Base-by-base conservation (phyloP, 2,888 invertebrate species). In the Dyspetes luteomarginatus region DNA sequence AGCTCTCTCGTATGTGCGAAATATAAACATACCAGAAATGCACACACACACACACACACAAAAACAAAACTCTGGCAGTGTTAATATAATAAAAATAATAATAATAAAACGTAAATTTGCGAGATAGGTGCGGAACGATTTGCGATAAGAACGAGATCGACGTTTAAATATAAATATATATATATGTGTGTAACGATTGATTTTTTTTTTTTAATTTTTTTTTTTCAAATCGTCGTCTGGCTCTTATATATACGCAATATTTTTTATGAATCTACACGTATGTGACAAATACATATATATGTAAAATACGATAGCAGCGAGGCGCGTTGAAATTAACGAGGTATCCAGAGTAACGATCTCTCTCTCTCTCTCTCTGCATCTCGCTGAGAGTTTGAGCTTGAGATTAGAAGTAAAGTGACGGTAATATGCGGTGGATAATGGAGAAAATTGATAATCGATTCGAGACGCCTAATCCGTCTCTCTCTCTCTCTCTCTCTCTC, bases 401-500 rank as follows among this genome's bases (percentile, higher is more conserved):
- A 72, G 81, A 81, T 83, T 81, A 60, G 56, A 83, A 78, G 64
- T 58, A 75, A 78, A 75, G 72, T 73, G 81, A 60, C 78, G 68
- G 28, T 69, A 68, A 76, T 76, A 72, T 72, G 52, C 45, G 52
- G 52, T 30, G 24, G 26, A 72, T 67, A 72, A 67, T 67, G 52
- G 48, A 65, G 50, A 76, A 78, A 83, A 81, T 76, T 52, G 64
- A 78, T 81, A 81, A 81, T 75, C 72, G 48, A 76, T 83, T 72
- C 36, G 62, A 67, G 56, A 76, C 67, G 45, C 55, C 55, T 48
- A 28, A 55, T 19, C 43, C n/a, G 43, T 41, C 52, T 72, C 75
- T 76, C 67, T 43, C 26, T 60, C 43, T 15, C 41, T 64, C 64
- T 30, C 22, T 2, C 22, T 15, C n/a, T 60, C 24, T 28, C 28